Percentiles rank a stretch among this genome's conserved stretches.
These are phyloP conservation scores for Aspidiotus destructor DNA, from an alignment of 2,888 invertebrate genomes.

Conservation along the genomic window DNA sequence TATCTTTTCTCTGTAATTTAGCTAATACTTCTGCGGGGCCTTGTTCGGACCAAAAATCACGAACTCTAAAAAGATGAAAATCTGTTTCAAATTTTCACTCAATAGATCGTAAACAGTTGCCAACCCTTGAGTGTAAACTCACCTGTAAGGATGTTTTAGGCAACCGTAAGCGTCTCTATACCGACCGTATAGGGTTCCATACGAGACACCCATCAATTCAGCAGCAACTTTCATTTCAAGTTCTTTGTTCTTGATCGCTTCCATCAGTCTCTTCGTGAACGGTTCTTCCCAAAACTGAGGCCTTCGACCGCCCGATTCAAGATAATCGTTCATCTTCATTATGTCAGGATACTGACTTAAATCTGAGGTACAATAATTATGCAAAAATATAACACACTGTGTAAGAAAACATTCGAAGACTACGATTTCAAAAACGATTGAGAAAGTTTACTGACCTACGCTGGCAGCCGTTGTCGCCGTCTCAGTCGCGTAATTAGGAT, in stretches of 20 bases:
- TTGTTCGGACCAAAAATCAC: slow-evolving; percentile 70
- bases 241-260: slow-evolving; percentile 80
- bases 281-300: slow-evolving; percentile 91
- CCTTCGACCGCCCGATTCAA: slow-evolving; percentile 65
- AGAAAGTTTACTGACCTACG: slow-evolving; percentile 19
- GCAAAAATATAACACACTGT: too few relatives aligned
- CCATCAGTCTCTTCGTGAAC: slow-evolving; percentile 78
- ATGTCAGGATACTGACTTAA: slow-evolving; percentile 52
- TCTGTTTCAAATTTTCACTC: not conserved
- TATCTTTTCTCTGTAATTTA: slow-evolving; percentile 60
- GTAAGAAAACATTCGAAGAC: too few relatives aligned
- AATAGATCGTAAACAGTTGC: too few relatives aligned
- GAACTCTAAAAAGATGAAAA: slow-evolving; percentile 44
- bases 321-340: slow-evolving; percentile 74
- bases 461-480: slow-evolving; percentile 19
- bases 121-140: not conserved
- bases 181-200: slow-evolving; percentile 80
- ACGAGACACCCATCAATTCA: slow-evolving; percentile 78
- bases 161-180: slow-evolving; percentile 83
- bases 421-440: not conserved
- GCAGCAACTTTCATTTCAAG: slow-evolving; percentile 89
- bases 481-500: slow-evolving; percentile 23
- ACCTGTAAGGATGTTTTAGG: slow-evolving; percentile 75
- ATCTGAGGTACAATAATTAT: slow-evolving; percentile 32
- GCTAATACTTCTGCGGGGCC: slow-evolving; percentile 63